Base-by-base conservation (phyloP, 2,113 vertebrate species). In the Callospermophilus lateralis region DNA sequence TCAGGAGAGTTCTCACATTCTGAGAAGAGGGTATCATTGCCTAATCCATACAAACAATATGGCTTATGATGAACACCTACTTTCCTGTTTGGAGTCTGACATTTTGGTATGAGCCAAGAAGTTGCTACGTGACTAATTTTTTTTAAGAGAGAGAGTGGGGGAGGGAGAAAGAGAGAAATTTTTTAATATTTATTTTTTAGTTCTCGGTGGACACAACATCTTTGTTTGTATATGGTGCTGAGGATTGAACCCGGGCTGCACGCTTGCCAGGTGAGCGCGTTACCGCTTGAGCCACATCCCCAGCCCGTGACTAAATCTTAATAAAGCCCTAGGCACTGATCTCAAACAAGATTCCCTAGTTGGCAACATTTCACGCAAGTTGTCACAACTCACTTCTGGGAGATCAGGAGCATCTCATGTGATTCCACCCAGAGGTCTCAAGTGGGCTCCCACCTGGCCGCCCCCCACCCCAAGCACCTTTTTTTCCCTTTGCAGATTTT, bases 331-430 rank as follows among this genome's bases (percentile, higher is more conserved):
- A 8, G 89, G 55, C 17, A 5, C 22, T 22, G 28, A 39, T 11
- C 48, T 86, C 58, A 12, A n/a, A 9, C 8, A 30, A n/a, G 61
- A 48, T 32, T 48, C 32, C 37, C 51, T 7, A 34, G 34, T 30
- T 17, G 28, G 15, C 70, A 11, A 13, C 13, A 12, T 37, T 30
- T 55, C 20, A 9, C 16, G 2, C 0, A 6, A 26, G 11, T 19
- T 34, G 22, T 20, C 84, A 19, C 28, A 63, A 30, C 51, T 53
- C 39, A 19, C 34, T 53, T 73, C 85, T 80, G 51, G 74, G 61
- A 20, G 68, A 26, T 20, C 55, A 7, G 30, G 34, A 2, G 58
- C n/a, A 9, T n/a, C 13, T n/a, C 26, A 37, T n/a, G 15, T 30
- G 58, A 68, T 68, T 32, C 70, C 30, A 34, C 37, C 17, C 12